These are phyloP conservation scores for Cheiracanthium punctorium DNA, from an alignment of 2,888 invertebrate species.

Conservation along the genomic window DNA sequence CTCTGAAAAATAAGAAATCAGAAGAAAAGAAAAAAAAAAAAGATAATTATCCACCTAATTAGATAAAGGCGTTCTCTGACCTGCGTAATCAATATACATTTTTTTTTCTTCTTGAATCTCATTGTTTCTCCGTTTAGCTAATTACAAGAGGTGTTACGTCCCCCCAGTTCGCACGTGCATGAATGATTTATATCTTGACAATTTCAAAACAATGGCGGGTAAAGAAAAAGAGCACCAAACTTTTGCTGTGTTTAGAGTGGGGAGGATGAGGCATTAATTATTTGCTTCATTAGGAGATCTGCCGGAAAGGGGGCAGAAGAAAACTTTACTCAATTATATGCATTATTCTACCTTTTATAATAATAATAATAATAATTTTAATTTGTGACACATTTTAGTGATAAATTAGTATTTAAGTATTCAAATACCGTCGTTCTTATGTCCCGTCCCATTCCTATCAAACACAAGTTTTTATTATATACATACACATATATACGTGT, in stretches of 20 bases:
- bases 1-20: not conserved
- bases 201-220: not conserved
- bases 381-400: no score
- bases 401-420: no score
- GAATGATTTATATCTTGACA: constrained; percentile 59
- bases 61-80: not conserved
- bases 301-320: not conserved
- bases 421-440: no score
- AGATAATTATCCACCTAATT: constrained; percentile 13
- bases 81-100: constrained; percentile 44
- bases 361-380: no score
- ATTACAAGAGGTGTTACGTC: constrained; percentile 66
- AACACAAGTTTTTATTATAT: no score
- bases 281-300: not conserved
- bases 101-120: not conserved
- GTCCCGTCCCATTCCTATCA: no score
- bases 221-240: not conserved
- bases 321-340: no score
- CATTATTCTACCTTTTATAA: no score
- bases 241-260: not conserved
- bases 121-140: constrained; percentile 54
- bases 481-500: no score
- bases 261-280: not conserved
- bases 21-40: not conserved
- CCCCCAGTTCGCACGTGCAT: constrained; percentile 40